A percentile compares a stretch with the other conserved stretches of the same genome.
phyloP scores from a whole-genome alignment of 2,888 invertebrate species.

The Tenthredo livida region DNA sequence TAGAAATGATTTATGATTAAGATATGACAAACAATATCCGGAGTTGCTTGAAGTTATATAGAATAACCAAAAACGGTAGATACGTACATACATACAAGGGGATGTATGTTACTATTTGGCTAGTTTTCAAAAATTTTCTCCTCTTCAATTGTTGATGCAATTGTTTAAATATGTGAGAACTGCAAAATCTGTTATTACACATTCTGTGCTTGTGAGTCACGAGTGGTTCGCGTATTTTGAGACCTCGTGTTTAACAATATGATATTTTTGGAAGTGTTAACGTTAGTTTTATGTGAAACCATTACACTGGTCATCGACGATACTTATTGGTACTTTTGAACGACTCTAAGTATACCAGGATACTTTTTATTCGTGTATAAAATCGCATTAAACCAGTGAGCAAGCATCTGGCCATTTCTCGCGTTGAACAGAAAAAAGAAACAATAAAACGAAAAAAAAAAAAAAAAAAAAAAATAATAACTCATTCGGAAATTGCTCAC shows the following conservation, averaged over 20 bases:
- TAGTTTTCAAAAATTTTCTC: slow-evolving; percentile 20
- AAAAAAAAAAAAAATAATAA: background rate
- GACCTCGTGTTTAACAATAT: slow-evolving; percentile 5
- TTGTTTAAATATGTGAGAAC: background rate
- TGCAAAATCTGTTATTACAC: slow-evolving; percentile 29
- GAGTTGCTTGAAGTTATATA: background rate
- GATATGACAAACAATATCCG: background rate
- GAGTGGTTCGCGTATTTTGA: slow-evolving; percentile 20
- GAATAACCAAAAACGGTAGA: background rate
- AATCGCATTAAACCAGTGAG: background rate
- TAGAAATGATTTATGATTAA: background rate
- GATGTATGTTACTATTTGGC: background rate
- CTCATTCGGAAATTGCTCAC: background rate
- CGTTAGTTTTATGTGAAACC: slow-evolving; percentile 22
- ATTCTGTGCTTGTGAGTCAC: slow-evolving; percentile 45
- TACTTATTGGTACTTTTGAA: slow-evolving; percentile 25
- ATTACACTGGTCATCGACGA: slow-evolving; percentile 38
- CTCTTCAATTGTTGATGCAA: background rate
- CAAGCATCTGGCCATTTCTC: background rate
- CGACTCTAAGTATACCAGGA: background rate
- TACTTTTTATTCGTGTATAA: background rate
- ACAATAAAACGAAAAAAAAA: no score
- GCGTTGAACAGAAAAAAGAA: background rate
- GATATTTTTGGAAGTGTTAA: slow-evolving; percentile 44
- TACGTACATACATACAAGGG: background rate